A percentile compares a stretch with the other conserved stretches of the same genome.
phyloP scores from a whole-genome alignment of 37 sponge, comb jelly and placozoan species.

The Trichoplax adhaerens region DNA sequence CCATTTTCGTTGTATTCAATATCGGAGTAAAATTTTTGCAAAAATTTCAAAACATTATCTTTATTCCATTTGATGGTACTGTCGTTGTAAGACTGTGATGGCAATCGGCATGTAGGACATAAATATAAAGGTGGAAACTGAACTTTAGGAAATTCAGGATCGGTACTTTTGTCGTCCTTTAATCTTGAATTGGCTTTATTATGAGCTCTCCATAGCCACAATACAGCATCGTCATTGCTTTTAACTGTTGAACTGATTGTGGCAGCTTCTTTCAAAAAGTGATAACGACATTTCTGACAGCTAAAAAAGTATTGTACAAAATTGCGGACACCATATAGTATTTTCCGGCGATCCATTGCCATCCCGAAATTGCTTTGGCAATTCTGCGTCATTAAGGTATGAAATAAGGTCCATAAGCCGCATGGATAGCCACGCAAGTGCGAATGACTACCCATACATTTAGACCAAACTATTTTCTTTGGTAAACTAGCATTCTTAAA shows the following conservation, averaged over 20 bases:
- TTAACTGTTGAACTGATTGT: constrained; percentile 4
- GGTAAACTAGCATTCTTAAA: no score
- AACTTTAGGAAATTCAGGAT: constrained; percentile 62
- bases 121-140: constrained; percentile 52
- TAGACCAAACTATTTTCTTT: constrained; percentile 20
- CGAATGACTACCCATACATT: constrained; percentile 53
- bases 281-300: constrained; percentile 58
- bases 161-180: constrained; percentile 26
- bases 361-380: no score
- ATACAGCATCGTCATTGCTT: constrained; percentile 53
- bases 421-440: constrained; percentile 80
- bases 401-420: constrained; percentile 80
- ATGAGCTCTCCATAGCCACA: constrained; percentile 92
- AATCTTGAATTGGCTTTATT: constrained; percentile 56
- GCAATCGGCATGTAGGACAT: constrained; percentile 54
- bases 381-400: constrained; percentile 25
- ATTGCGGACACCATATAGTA: constrained; percentile 13
- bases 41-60: no score
- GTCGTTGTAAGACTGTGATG: not conserved
- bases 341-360: no score
- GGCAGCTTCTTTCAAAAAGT: constrained; percentile 56
- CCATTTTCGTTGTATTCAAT: no score
- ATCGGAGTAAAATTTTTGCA: no score
- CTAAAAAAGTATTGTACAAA: constrained; percentile 77
- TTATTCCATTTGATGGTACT: no score